Base-by-base conservation (phyloP, 2,888 invertebrate species). In the Drymonia ruficornis region DNA sequence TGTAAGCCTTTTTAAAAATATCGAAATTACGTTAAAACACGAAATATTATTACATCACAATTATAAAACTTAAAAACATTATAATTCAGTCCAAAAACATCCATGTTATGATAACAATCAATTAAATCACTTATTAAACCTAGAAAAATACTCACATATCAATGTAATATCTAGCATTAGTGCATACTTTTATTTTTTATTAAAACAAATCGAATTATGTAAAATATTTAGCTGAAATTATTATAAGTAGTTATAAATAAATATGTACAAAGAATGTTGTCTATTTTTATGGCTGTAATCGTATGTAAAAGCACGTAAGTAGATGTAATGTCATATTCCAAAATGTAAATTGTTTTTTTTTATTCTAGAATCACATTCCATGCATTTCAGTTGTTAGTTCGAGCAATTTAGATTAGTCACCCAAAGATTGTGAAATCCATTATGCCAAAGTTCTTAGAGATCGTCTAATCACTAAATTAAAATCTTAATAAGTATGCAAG, bases 121-220 rank as follows among this genome's bases (percentile, higher is more conserved):
- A 23, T 6, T 2, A 6, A 23, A 23, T 23, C 0, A 23, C 4
- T 23, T 6, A 23, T 23, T 50, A 58, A 52, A 54, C 13, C 47
- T 64, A 66, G 59, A 71, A 63, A 78, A 80, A 81, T 81, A 81
- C 81, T 81, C 81, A 78, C 81, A 81, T 81, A 80, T 81, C 81
- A 81, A 69, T 70, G 60, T 68, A 62, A 74, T 67, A 63, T 50
- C 50, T 59, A 61, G 56, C n/a, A 42, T 57, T 52, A 55, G 4
- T 53, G 40, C 49, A 49, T 55, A 53, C 31, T 56, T 57, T 56
- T 62, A 59, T 57, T 51, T 57, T 55, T 59, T 53, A 61, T 51
- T 53, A 61, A 66, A 59, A 58, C 49, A 54, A 70, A 66, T 70
- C 72, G 67, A 70, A 67, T 70, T 69, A 70, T 70, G 64, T 70